Base-by-base conservation (phyloP, 1,140 invertebrate species). In the Drosophila kikkawai region DNA sequence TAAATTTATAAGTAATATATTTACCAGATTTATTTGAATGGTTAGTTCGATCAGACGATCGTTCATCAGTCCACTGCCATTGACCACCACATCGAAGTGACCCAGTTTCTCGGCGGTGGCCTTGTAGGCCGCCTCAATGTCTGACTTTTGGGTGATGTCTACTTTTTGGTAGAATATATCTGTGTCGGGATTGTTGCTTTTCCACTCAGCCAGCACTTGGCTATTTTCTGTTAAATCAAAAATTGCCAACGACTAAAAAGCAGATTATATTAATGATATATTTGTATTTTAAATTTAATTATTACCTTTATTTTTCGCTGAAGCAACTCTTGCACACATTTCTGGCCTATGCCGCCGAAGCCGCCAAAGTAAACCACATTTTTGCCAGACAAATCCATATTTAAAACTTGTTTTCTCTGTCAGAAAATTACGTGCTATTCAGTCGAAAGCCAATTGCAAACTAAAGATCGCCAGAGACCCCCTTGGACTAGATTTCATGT, bases 281-380 rank as follows among this genome's bases (percentile, higher is more conserved):
- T 9, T 9, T 1, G 1, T 22, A 17, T 42, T 42, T 26, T 3
- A 3, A 15, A 19, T 34, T 9, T 34, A 15, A 8, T 19, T 47
- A 32, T 8, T 8, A 87, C 83, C 77, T 90, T 79, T 7, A 84
- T 22, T 19, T 63, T 58, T 8, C 73, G 67, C 11, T 66, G 45
- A 1, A 91, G 68, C 34, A 91, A 55, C 61, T 87, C 71, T 39
- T 29, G 48, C 22, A 67, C 80, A 82, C 41, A 74, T 56, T 76
- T 82, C 47, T 91, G 68, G 56, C 91, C 91, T 39, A 92, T 92
- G 39, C 91, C 91, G 0, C 91, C 91, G 26, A 91, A 92, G 37
- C 91, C 91, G 15, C 91, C 91, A 50, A 91, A 67, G 70, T 92
- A 92, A 76, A 92, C 73, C 22, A 92, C 80, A 79, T 92, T 91